Base-by-base conservation (phyloP, 2,797 vertebrate genomes). In the Gallinago solitaria region DNA sequence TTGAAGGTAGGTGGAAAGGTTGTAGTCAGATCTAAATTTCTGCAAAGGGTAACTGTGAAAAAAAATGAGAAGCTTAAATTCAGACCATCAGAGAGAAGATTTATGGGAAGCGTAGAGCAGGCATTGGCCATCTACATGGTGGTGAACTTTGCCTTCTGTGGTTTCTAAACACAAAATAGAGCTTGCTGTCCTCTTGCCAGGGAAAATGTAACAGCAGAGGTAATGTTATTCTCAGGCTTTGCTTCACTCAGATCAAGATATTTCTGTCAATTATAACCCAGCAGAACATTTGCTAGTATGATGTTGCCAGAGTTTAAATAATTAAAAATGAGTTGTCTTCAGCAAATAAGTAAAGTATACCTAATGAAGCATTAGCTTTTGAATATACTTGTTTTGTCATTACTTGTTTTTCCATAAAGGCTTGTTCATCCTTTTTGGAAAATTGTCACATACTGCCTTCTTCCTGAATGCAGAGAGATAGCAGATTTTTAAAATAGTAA, bases 271-370 rank as follows among this genome's bases (percentile, higher is more conserved):
- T 89, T 95, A 64, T 7, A 92, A 60, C 27, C 65, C 64, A 61
- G 67, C 23, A 92, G 53, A 87, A 57, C 64, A 68, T 57, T 94
- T 87, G 64, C 67, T 67, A 17, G 23, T 33, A n/a, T 56, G 59
- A 81, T 68, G 25, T 65, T 79, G 63, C 56, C 69, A 59, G 67
- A 67, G 30, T 68, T 91, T 96, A 87, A 95, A 90, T 97, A 94
- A 96, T 94, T 93, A 76, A 96, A 95, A 87, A 70, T 30, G 2
- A 61, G 13, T 91, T 69, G 65, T 77, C 41, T 74, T 96, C 79
- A 73, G 45, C 64, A 79, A 95, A 65, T 79, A 89, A 89, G 39
- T 87, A 32, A 91, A 93, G 57, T 83, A 32, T 59, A 59, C 30
- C 35, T 94, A 95, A 89, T 89, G 69, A 57, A 81, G 14, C 63